A percentile compares a stretch with the other conserved stretches of the same genome.
These are phyloP conservation scores for Melanchra persicariae DNA, from an alignment of 2,888 invertebrate genomes.

Conservation along the genomic window DNA sequence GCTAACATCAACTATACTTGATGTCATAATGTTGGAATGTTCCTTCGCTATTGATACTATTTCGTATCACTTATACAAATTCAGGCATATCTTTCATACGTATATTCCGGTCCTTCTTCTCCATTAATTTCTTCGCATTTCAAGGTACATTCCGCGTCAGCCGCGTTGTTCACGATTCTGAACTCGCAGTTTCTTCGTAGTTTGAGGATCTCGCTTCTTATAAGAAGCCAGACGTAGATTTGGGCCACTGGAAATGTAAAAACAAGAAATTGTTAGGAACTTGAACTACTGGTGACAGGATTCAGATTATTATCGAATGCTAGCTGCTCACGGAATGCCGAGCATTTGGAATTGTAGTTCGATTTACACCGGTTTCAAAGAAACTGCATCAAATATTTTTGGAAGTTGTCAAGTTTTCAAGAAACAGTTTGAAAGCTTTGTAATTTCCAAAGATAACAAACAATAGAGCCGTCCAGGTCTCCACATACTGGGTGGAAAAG, in stretches of 20 bases:
- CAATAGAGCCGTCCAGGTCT: too few relatives aligned
- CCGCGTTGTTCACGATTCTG: slow-evolving; percentile 50
- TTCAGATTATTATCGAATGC: too few relatives aligned
- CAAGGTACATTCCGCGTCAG: slow-evolving; percentile 27
- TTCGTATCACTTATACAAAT: slow-evolving; percentile 12
- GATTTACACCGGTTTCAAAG: too few relatives aligned
- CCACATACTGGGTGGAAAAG: too few relatives aligned
- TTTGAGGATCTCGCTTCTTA: slow-evolving; percentile 60
- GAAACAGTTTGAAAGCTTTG: too few relatives aligned
- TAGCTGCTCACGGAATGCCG: too few relatives aligned
- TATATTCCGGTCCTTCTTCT: background rate
- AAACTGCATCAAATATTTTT: too few relatives aligned
- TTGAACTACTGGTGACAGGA: too few relatives aligned
- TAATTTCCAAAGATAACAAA: too few relatives aligned
- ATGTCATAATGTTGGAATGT: background rate
- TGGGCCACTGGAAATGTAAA: slow-evolving; percentile 27
- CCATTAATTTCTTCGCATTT: background rate
- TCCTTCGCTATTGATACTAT: background rate
- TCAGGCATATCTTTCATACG: slow-evolving; percentile 19
- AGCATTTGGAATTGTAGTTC: too few relatives aligned
- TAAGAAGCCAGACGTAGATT: slow-evolving; percentile 20
- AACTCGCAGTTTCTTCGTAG: slow-evolving; percentile 36
- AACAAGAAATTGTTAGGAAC: background rate
- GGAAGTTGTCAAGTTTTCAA: too few relatives aligned
- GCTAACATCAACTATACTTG: too few relatives aligned